Evolutionary conservation across 2,888 invertebrate genomes (phyloP), one percentile per base, ranked within the genome.

Genomic region (Sipha maydis): DNA sequence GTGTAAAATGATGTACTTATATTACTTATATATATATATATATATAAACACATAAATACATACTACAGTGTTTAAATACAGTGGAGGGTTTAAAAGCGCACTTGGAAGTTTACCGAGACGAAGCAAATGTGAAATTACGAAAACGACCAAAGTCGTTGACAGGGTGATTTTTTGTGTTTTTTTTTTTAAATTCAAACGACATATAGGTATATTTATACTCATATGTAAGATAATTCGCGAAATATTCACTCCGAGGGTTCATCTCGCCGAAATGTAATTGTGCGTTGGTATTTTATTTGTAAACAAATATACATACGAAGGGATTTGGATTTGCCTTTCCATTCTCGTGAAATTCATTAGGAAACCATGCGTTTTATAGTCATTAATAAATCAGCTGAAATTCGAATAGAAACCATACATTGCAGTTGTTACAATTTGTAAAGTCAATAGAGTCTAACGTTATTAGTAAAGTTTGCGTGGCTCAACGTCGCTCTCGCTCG

Each of bases 391-490:
- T 88, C 88, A 75, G 75, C 56, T 56, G 38, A 82, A 88, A 75
- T 88, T 82, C 73, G 67, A 75, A 88, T 80, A 88, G 31, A 75
- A 88, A 82, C 75, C 48, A 71, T 75, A 69, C 34, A 67, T 38
- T 61, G 69, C 76, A 67, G 86, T 86, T 80, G 86, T 86, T 86
- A 71, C 78, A 86, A 86, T 86, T 86, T 80, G 86, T 80, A 82
- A 82, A 88, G 88, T 88, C 88, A 88, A 88, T 88, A 82, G 41
- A 88, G 75, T 88, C 76, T 82, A 88, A 88, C 80, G 61, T 88
- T 88, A 82, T 88, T 88, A 82, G 88, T 31, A 82, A 88, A 88
- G 82, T 88, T 88, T 48, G 31, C 75, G 69, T 85, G n/a, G 69
- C 7, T 77, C 67, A n/a, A 31, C 34, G 31, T 1, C 56, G 61